Base-by-base conservation (phyloP, 1,140 invertebrate genomes). In the Drosophila mauritiana region DNA sequence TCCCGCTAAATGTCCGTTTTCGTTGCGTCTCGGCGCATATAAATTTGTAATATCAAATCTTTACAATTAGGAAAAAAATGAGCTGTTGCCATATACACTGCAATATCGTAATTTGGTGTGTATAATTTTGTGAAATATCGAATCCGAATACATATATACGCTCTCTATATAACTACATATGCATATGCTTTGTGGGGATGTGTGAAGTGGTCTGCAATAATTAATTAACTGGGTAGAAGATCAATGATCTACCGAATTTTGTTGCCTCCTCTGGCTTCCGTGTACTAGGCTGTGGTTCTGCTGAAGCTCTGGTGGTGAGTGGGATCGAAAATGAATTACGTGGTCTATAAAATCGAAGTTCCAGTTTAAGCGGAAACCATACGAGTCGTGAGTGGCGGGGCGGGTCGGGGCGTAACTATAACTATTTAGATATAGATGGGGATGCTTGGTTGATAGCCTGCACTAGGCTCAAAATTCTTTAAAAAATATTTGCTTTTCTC, bases 1-100 rank as follows among this genome's bases (percentile, higher is more conserved):
- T 31, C 27, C 7, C 27, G 31, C 31, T 10, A 8, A 31, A 31
- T 37, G 46, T 54, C 49, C 11, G 59, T 42, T 55, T 67, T 69
- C 45, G 68, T 74, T 73, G 79, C 75, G 64, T 70, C 65, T 73
- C 70, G 65, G 61, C 80, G 63, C 78, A 79, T 75, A 88, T 89
- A 88, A 80, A 89, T 88, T 88, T 88, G 78, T 88, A 77, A 88
- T 86, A 88, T 88, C 79, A 88, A 88, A 88, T 88, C 70, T 78
- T 86, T 86, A 86, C 75, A 86, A 69, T 77, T 86, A 83, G 83
- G 80, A 88, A 88, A 86, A 84, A 86, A 88, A 86, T 85, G 68
- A 67, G 82, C 73, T 70, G 57, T 68, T 78, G 68, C 25, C 62
- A 80, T 77, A 58, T 73, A 88, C 79, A 89, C 49, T 63, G 58